A percentile compares a stretch with the other conserved stretches of the same genome.
phyloP scores from a whole-genome alignment of 2,113 vertebrate species.

The Cygnus atratus region DNA sequence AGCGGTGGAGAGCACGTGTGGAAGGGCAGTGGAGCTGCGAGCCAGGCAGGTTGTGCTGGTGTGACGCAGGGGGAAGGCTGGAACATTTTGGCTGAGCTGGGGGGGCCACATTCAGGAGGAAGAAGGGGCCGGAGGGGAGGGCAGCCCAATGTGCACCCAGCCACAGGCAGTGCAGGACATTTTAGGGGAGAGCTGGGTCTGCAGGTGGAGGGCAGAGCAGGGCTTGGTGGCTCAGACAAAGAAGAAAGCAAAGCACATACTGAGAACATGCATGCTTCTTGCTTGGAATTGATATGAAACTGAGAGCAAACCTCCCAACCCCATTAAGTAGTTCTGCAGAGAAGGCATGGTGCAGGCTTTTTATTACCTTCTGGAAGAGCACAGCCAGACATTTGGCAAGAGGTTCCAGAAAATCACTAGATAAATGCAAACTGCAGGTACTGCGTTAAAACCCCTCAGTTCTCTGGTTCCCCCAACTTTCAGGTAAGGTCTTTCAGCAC shows the following conservation, averaged over 20 bases:
- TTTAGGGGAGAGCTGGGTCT: neutral
- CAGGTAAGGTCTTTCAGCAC: neutral
- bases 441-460: neutral
- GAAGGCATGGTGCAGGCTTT: neutral
- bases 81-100: neutral
- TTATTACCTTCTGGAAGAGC: conserved; percentile 27
- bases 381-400: conserved; percentile 7
- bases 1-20: neutral
- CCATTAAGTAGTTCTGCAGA: conserved; percentile 38
- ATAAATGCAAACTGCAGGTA: conserved; percentile 13
- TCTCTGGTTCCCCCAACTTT: neutral
- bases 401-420: neutral
- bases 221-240: neutral
- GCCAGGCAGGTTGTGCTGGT: neutral
- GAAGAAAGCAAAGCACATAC: neutral
- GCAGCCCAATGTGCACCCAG: fast-evolving
- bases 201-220: neutral
- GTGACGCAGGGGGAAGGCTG: fast-evolving
- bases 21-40: neutral
- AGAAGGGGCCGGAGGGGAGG: neutral
- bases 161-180: neutral
- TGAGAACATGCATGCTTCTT: neutral
- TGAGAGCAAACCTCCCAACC: neutral
- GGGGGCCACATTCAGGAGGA: neutral
- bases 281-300: neutral